Evolutionary conservation across 2,797 vertebrate genomes (phyloP).

Genomic region (Holocentrus rufus): DNA sequence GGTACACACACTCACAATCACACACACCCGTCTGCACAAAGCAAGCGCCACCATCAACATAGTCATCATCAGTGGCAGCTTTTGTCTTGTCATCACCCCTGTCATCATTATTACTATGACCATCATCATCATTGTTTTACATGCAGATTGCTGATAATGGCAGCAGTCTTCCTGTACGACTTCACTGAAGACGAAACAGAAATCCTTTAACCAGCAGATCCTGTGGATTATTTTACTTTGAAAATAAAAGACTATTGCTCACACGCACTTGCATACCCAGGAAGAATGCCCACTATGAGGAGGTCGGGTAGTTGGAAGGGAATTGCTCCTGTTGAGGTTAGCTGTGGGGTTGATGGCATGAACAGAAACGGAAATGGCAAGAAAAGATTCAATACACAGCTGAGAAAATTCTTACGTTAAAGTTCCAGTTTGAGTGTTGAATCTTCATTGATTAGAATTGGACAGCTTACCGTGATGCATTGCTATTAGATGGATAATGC

Average conservation of each 20-base stretch:
- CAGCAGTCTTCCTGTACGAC: slow-evolving; percentile 60
- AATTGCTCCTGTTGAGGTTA: slow-evolving; percentile 23
- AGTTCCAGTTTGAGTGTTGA: not conserved
- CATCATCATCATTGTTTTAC: slow-evolving; percentile 34
- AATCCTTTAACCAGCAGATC: slow-evolving; percentile 17
- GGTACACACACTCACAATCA: slow-evolving; percentile 45
- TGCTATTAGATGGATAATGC: not conserved
- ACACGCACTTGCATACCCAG: not conserved
- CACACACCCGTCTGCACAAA: slow-evolving; percentile 39
- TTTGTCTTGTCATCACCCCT: slow-evolving; percentile 74
- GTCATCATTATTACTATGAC: slow-evolving; percentile 67
- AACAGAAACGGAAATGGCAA: slow-evolving; percentile 5
- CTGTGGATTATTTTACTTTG: too few species aligned
- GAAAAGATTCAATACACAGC: not conserved
- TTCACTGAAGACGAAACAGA: slow-evolving; percentile 43
- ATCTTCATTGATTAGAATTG: not conserved
- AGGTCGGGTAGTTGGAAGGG: not conserved
- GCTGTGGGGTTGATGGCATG: not conserved
- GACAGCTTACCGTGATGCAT: not conserved
- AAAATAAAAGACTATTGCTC: not conserved
- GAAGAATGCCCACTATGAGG: not conserved
- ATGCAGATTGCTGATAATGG: slow-evolving; percentile 44
- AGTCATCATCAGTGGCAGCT: slow-evolving; percentile 67
- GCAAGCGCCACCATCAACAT: slow-evolving; percentile 63
- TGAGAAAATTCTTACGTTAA: not conserved